A percentile compares a stretch with the other conserved stretches of the same genome.
phyloP scores from a whole-genome alignment of 1,140 invertebrate species.

The Teleopsis dalmanni region DNA sequence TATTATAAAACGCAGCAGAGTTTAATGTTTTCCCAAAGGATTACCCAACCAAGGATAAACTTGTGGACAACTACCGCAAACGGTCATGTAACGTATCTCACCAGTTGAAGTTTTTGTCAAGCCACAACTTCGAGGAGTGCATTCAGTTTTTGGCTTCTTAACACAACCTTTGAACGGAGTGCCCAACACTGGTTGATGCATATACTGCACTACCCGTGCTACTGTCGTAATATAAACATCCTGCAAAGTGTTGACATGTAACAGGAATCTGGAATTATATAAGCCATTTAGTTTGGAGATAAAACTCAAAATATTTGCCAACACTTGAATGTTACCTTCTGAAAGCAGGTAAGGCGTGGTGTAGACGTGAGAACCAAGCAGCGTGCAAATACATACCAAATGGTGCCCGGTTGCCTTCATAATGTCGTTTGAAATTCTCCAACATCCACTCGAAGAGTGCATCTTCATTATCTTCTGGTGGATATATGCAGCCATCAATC shows the following conservation, averaged over 20 bases:
- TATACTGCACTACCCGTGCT: constrained; percentile 34
- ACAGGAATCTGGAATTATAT: constrained; percentile 42
- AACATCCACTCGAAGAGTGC: constrained; percentile 46
- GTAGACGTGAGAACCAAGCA: constrained; percentile 47
- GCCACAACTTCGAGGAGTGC: constrained; percentile 28
- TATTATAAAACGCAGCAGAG: neutral
- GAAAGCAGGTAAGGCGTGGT: constrained; percentile 43
- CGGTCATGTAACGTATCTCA: constrained; percentile 42
- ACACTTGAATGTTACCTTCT: constrained; percentile 22
- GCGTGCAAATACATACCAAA: constrained; percentile 52
- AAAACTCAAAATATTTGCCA: neutral
- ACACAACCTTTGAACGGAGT: constrained; percentile 29
- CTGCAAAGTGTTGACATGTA: constrained; percentile 43
- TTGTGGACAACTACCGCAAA: constrained; percentile 42
- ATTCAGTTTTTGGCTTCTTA: constrained; percentile 20
- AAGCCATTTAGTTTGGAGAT: neutral
- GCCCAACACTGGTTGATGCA: constrained; percentile 27
- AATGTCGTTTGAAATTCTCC: constrained; percentile 47
- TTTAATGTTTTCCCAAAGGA: constrained; percentile 30
- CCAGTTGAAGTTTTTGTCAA: constrained; percentile 32
- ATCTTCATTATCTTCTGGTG: constrained; percentile 42
- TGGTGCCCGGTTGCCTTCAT: constrained; percentile 48
- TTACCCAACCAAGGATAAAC: constrained; percentile 47
- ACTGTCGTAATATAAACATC: constrained; percentile 49
- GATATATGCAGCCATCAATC: constrained; percentile 55